Percentiles rank a stretch among this genome's conserved stretches.
phyloP scores from a whole-genome alignment of 2,888 invertebrate genomes.

The Hemithea aestivaria region DNA sequence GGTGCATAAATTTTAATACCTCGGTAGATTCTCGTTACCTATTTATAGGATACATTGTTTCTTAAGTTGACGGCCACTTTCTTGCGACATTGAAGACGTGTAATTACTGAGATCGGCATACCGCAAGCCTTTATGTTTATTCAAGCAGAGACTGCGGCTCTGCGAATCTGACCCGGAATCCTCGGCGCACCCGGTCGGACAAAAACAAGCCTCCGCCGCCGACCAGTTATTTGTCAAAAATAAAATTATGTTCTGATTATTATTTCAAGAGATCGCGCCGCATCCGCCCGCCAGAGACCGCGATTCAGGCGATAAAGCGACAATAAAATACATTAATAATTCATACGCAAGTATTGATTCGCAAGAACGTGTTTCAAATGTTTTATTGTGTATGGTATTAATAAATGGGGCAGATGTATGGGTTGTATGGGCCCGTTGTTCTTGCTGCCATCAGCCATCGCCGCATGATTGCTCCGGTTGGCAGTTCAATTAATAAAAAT shows the following conservation, averaged over 20 bases:
- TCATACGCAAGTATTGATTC: slow-evolving; percentile 74
- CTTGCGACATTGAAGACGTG: slow-evolving; percentile 28
- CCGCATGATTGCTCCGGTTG: slow-evolving; percentile 46
- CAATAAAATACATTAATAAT: slow-evolving; percentile 78
- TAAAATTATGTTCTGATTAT: slow-evolving; percentile 74
- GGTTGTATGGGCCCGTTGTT: slow-evolving; percentile 47
- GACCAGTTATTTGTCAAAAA: slow-evolving; percentile 76
- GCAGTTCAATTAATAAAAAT: slow-evolving; percentile 68
- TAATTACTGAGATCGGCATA: slow-evolving; percentile 50
- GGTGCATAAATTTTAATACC: not conserved
- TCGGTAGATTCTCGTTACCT: too few relatives aligned
- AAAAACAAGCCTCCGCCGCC: slow-evolving; percentile 54
- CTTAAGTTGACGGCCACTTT: slow-evolving; percentile 12
- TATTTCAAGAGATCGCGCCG: slow-evolving; percentile 59
- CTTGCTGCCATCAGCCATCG: slow-evolving; percentile 41
- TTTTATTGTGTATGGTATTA: slow-evolving; percentile 69
- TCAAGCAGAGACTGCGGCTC: slow-evolving; percentile 31
- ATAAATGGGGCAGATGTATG: slow-evolving; percentile 73
- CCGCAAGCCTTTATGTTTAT: slow-evolving; percentile 49
- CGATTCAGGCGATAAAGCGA: slow-evolving; percentile 72
- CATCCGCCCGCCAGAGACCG: slow-evolving; percentile 43
- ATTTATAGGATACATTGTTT: too few relatives aligned
- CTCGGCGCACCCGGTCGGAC: slow-evolving; percentile 35
- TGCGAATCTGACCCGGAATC: slow-evolving; percentile 35
- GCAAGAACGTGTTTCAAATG: slow-evolving; percentile 77